Evolutionary conservation across 2,797 vertebrate species (phyloP).

Genomic region (Lophotriccus pileatus): DNA sequence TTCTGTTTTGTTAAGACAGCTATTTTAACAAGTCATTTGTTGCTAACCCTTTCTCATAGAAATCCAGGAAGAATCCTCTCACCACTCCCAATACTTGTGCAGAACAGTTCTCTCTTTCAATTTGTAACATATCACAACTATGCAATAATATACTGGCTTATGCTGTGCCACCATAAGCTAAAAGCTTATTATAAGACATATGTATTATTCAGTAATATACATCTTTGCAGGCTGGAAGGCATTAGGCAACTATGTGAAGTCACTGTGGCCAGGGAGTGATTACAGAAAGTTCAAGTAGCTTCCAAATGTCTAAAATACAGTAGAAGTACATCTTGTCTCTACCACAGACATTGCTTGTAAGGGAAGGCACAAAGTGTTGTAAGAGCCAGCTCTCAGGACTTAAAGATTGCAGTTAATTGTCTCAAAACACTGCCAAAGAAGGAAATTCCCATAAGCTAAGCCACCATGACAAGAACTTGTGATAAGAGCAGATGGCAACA

Average conservation of each 20-base stretch:
- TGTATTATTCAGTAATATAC: neutral
- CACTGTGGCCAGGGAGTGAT: neutral
- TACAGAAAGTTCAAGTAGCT: neutral
- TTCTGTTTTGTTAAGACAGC: neutral
- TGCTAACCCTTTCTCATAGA: neutral
- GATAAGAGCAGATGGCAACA: neutral
- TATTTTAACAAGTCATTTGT: neutral
- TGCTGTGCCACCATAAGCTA: neutral
- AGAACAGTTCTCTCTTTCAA: neutral
- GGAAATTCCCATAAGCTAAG: neutral
- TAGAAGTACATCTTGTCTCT: neutral
- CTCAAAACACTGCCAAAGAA: neutral
- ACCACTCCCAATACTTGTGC: neutral
- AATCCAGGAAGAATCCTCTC: neutral
- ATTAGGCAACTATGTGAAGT: neutral
- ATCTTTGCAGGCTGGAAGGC: neutral
- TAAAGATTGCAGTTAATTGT: neutral
- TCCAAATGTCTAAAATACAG: neutral
- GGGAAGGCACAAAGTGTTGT: accelerated
- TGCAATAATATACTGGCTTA: neutral
- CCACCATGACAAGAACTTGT: neutral
- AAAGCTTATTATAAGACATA: neutral
- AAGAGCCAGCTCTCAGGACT: neutral
- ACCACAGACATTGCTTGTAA: neutral
- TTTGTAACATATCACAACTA: neutral